phyloP scores from a whole-genome alignment of 2,797 vertebrate genomes.

The Arnoldichthys spilopterus region DNA sequence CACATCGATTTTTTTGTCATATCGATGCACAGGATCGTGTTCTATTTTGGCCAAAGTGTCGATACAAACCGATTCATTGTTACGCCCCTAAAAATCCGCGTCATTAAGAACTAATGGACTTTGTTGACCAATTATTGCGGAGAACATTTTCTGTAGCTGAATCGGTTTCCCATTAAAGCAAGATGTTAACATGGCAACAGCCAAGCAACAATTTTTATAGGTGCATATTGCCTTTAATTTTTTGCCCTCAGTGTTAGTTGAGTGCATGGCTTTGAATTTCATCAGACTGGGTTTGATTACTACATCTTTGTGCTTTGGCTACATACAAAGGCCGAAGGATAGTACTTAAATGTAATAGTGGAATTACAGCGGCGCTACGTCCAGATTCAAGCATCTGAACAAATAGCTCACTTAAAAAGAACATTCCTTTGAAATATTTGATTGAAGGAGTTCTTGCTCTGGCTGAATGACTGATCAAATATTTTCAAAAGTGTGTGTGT shows the following conservation, averaged over 20 bases:
- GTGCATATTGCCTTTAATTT: neutral
- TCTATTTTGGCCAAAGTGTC: too few species aligned
- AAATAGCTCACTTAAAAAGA: neutral
- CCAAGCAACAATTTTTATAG: too few species aligned
- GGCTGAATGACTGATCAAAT: neutral
- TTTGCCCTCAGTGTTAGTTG: neutral
- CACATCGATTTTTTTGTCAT: too few species aligned
- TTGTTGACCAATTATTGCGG: too few species aligned
- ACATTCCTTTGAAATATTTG: constrained; percentile 12
- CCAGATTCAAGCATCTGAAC: neutral
- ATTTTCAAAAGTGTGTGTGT: neutral
- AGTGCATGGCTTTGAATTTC: neutral
- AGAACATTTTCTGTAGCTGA: too few species aligned
- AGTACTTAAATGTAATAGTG: neutral
- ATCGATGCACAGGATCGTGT: too few species aligned
- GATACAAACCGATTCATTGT: too few species aligned
- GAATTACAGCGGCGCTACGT: neutral
- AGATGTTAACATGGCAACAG: neutral
- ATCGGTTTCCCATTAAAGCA: neutral
- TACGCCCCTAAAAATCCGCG: too few species aligned
- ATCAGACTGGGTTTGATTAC: neutral
- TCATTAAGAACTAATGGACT: too few species aligned
- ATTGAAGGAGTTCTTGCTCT: neutral
- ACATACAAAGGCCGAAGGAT: constrained; percentile 1
- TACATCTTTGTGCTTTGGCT: neutral